Conservation (phyloP, 2,888 invertebrate genomes). For the Melipona bicolor region DNA sequence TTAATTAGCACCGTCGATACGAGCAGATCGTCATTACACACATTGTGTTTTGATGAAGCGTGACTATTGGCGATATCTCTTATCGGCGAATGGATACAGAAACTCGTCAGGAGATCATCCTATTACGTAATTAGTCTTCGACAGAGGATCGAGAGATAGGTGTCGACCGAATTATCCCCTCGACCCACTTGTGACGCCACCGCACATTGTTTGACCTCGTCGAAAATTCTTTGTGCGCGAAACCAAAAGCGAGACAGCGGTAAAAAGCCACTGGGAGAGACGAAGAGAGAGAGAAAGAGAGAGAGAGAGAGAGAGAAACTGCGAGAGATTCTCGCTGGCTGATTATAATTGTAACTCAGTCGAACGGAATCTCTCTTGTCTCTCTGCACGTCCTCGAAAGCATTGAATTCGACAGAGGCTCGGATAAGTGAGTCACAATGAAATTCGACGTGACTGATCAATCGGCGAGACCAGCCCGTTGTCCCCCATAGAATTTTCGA, state of each 20-base stretch:
- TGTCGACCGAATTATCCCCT: slow-evolving; percentile 56
- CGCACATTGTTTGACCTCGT: slow-evolving; percentile 60
- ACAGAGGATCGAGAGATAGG: slow-evolving; percentile 41
- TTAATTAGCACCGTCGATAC: slow-evolving; percentile 63
- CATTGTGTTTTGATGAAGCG: slow-evolving; percentile 66
- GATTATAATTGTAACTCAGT: slow-evolving; percentile 48
- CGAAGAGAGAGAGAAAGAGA: background rate
- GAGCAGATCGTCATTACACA: slow-evolving; percentile 45
- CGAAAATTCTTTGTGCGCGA: slow-evolving; percentile 37
- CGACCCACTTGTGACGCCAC: slow-evolving; percentile 55
- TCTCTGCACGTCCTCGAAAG: slow-evolving; percentile 22
- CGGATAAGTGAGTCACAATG: slow-evolving; percentile 50
- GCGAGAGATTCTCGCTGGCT: slow-evolving; percentile 30
- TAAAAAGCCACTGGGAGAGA: background rate
- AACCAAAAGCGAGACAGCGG: slow-evolving; percentile 2
- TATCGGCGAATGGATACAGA: slow-evolving; percentile 55
- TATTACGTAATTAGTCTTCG: slow-evolving; percentile 66
- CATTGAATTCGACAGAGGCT: slow-evolving; percentile 43
- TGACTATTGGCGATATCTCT: slow-evolving; percentile 56
- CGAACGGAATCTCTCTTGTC: slow-evolving; percentile 41
- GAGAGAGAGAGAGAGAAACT: background rate
- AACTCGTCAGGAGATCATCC: slow-evolving; percentile 56
- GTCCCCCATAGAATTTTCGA: slow-evolving; percentile 49
- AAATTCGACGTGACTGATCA: slow-evolving; percentile 42
- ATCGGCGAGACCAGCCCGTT: slow-evolving; percentile 20